Percentiles rank a stretch among this genome's conserved stretches.
Conservation (phyloP, 2,888 invertebrate species). For the Anticlea derivata region DNA sequence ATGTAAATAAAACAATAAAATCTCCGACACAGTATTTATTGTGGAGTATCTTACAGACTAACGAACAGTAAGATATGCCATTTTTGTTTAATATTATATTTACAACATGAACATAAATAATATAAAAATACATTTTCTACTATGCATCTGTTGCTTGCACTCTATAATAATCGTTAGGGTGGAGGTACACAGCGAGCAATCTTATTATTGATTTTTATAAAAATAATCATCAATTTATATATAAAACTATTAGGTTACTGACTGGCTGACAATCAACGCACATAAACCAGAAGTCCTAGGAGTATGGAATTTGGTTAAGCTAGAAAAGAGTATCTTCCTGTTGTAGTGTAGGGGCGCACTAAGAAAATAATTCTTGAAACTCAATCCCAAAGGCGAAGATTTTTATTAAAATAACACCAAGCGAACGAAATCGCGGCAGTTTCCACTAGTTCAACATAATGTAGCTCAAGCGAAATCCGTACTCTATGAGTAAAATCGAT, state of each 20-base stretch:
- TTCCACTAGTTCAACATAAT: too few species aligned
- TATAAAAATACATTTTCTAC: constrained; percentile 76
- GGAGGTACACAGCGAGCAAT: constrained; percentile 35
- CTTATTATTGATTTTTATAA: constrained; percentile 1
- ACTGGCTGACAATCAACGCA: too few species aligned
- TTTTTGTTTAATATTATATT: constrained; percentile 74
- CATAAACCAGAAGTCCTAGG: too few species aligned
- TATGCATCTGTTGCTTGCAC: constrained; percentile 41
- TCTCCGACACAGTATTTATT: constrained; percentile 72
- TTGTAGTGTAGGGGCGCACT: too few species aligned
- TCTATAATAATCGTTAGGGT: constrained; percentile 10
- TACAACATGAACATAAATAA: constrained; percentile 81
- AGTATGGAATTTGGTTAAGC: too few species aligned
- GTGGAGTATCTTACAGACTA: constrained; percentile 69
- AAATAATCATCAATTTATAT: constrained; percentile 2
- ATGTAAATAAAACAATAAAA: constrained; percentile 55
- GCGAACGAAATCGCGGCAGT: too few species aligned
- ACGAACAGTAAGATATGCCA: constrained; percentile 80
- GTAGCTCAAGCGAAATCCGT: too few species aligned
- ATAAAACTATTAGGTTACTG: too few species aligned
- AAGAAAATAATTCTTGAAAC: too few species aligned
- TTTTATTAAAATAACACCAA: too few species aligned
- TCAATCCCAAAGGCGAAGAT: too few species aligned
- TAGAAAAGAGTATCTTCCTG: too few species aligned
- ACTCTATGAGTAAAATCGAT: not conserved